Conservation (phyloP, 1,140 invertebrate genomes). For the Rhagoletis pomonella region DNA sequence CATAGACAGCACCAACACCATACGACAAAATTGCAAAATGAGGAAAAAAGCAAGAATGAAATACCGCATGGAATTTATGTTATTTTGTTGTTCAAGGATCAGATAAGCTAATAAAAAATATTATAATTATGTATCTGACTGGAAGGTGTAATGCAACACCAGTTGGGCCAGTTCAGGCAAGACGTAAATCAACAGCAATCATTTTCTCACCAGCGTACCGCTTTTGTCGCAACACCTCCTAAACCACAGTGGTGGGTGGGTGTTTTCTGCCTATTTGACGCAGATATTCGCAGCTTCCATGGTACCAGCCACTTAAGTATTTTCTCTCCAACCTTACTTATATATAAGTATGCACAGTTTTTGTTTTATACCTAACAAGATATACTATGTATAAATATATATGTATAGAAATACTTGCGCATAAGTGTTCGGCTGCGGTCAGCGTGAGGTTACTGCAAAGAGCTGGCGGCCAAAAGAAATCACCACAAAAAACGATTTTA, state of each 20-base stretch:
- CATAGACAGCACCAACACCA: not conserved
- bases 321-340: not conserved
- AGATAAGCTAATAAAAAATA: constrained; percentile 74
- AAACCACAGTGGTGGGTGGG: not conserved
- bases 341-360: not conserved
- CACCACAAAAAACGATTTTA: not conserved
- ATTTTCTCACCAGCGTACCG: not conserved
- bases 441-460: not conserved
- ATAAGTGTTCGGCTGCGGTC: not conserved
- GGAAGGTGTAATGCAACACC: constrained; percentile 48
- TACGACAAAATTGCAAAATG: not conserved
- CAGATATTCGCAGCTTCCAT: not conserved
- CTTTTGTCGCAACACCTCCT: not conserved
- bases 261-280: not conserved
- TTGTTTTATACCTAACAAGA: not conserved
- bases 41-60: not conserved
- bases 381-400: not conserved
- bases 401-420: not conserved
- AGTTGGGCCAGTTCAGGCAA: not conserved
- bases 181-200: constrained; percentile 9
- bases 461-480: not conserved
- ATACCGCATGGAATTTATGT: constrained; percentile 66
- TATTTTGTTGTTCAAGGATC: constrained; percentile 68
- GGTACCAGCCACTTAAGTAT: not conserved
- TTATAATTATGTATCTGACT: constrained; percentile 71